Conservation (phyloP, 2,113 vertebrate genomes). For the Rhynchopsitta pachyrhyncha region DNA sequence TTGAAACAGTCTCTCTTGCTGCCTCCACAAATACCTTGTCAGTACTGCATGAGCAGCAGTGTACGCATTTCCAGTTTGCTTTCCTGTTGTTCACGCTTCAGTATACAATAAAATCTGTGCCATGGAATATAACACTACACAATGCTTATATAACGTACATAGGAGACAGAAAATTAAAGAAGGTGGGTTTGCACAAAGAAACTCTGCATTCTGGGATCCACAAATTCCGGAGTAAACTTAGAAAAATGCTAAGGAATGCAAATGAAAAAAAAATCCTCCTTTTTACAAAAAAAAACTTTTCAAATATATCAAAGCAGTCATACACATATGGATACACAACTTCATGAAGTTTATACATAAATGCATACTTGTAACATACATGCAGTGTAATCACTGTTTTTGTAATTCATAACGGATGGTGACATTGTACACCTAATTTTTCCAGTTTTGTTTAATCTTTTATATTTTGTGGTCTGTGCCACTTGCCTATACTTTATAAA, state of each 20-base stretch:
- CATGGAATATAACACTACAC: background rate
- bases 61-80: background rate
- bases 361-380: background rate
- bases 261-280: background rate
- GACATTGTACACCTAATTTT: background rate
- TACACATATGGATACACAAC: background rate
- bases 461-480: background rate
- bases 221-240: fast-evolving
- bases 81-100: background rate
- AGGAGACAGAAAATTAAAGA: background rate
- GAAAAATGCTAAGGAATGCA: background rate
- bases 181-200: background rate
- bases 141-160: fast-evolving
- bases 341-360: background rate
- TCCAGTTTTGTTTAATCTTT: background rate
- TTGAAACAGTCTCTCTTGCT: background rate
- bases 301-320: background rate
- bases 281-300: background rate
- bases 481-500: background rate
- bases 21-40: background rate
- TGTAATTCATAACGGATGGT: background rate
- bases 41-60: background rate
- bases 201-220: background rate
- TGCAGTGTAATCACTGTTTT: background rate
- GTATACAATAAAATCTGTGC: background rate